phyloP scores from a whole-genome alignment of 2,888 invertebrate species.

The Nudaria mundana region DNA sequence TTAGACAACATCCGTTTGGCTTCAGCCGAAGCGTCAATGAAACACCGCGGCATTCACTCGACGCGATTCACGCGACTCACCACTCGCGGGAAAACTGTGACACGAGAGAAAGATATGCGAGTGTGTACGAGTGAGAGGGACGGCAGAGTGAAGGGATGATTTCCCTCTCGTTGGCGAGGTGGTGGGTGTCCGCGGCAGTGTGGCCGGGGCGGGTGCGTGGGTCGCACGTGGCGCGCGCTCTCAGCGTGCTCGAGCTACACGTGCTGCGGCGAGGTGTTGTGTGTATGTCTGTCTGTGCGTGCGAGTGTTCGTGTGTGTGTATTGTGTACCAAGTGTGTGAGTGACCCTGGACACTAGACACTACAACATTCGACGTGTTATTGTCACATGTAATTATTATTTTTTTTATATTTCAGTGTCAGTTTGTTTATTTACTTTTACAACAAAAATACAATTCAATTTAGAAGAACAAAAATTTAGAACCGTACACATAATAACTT shows the following conservation, averaged over 20 bases:
- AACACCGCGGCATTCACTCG: slow-evolving; percentile 62
- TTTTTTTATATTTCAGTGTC: too few relatives aligned
- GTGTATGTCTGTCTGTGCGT: slow-evolving; percentile 2
- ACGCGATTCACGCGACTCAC: too few relatives aligned
- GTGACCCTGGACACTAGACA: too few relatives aligned
- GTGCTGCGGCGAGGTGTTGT: background rate
- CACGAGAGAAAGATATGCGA: slow-evolving; percentile 36
- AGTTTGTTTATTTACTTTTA: too few relatives aligned
- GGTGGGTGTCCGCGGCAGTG: slow-evolving; percentile 56
- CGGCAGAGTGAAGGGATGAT: slow-evolving; percentile 48
- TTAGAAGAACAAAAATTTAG: too few relatives aligned
- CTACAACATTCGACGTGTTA: too few relatives aligned
- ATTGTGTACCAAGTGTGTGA: too few relatives aligned
- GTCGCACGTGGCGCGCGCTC: slow-evolving; percentile 25
- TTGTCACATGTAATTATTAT: too few relatives aligned
- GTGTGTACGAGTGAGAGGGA: slow-evolving; percentile 36
- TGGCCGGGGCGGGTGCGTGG: slow-evolving; percentile 44
- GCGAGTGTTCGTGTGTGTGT: background rate
- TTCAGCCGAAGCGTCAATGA: slow-evolving; percentile 63
- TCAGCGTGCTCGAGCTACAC: background rate
- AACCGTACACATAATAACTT: too few relatives aligned
- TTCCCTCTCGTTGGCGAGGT: slow-evolving; percentile 74
- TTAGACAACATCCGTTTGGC: slow-evolving; percentile 40
- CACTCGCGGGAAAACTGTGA: slow-evolving; percentile 52
- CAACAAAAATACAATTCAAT: too few relatives aligned